Evolutionary conservation across 2,797 vertebrate genomes (phyloP).

Genomic region (Babyrousa celebensis): DNA sequence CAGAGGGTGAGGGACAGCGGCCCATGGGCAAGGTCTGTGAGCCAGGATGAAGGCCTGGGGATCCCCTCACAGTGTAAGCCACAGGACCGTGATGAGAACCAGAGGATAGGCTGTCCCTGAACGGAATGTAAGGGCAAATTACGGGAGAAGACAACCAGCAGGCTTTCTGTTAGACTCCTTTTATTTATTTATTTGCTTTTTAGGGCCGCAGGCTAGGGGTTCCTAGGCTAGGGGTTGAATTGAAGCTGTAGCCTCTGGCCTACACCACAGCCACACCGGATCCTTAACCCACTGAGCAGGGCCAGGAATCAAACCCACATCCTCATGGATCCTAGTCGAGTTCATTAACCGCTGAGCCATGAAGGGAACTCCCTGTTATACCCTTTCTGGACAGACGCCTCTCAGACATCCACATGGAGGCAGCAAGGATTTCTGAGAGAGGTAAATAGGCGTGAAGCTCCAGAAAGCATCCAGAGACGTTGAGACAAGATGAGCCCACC

Average conservation of each 20-base stretch:
- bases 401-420: not conserved
- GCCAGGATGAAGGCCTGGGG: not conserved
- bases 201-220: no score
- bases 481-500: not conserved
- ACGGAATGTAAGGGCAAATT: not conserved
- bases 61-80: not conserved
- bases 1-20: not conserved
- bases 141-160: not conserved
- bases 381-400: not conserved
- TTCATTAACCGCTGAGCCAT: no score
- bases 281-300: no score
- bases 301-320: no score
- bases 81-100: not conserved
- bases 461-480: not conserved
- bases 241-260: no score
- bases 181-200: no score
- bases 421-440: fast-evolving
- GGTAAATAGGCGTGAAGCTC: not conserved
- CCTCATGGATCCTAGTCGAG: no score
- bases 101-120: not conserved
- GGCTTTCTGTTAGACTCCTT: not conserved
- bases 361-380: not conserved
- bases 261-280: no score
- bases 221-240: no score
- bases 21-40: not conserved